Conservation (phyloP, 2,113 vertebrate genomes). For the Microtus pennsylvanicus region DNA sequence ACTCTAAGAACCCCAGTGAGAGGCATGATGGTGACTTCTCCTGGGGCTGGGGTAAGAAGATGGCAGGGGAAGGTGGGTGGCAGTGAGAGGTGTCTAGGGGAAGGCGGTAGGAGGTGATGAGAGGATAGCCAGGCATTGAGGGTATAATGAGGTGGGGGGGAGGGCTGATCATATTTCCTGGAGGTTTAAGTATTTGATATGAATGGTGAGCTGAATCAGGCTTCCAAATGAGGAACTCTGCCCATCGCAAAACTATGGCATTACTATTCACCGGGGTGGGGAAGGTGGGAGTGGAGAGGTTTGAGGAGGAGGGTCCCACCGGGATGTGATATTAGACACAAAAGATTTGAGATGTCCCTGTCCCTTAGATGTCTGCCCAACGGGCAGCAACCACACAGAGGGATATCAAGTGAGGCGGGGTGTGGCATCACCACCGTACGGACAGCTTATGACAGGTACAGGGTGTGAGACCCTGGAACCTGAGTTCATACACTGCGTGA, state of each 20-base stretch:
- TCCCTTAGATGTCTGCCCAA: background rate
- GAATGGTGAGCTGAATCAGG: background rate
- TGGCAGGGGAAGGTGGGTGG: background rate
- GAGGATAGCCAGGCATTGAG: background rate
- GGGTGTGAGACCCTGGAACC: background rate
- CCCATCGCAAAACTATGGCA: background rate
- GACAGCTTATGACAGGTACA: background rate
- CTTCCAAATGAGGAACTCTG: background rate
- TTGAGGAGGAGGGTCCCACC: background rate
- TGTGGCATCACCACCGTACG: background rate
- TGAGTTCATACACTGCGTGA: background rate
- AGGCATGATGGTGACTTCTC: background rate
- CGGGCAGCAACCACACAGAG: too few relatives aligned
- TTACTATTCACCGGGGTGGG: fast-evolving
- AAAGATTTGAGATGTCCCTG: background rate
- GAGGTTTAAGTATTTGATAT: background rate
- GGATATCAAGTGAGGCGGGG: background rate
- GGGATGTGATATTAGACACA: background rate
- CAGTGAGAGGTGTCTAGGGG: background rate
- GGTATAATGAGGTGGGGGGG: background rate
- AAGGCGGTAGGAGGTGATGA: background rate
- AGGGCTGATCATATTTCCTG: background rate
- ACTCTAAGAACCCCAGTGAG: background rate
- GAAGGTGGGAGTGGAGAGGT: background rate
- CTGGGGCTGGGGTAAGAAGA: background rate